Conservation (phyloP, 1,140 invertebrate genomes). For the Mylabris phalerata region DNA sequence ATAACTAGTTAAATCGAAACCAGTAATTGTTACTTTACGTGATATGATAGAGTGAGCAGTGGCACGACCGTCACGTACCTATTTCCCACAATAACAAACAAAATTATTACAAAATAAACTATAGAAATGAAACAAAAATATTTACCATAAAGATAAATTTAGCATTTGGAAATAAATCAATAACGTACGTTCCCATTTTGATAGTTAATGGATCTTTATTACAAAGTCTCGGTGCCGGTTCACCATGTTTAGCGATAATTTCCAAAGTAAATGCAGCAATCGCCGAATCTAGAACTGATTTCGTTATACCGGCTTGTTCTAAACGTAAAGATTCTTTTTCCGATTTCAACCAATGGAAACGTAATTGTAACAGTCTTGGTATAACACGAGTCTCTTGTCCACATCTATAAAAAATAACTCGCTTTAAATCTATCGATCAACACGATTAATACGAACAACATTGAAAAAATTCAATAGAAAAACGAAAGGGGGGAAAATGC, state of each 20-base stretch:
- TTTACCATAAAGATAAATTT: constrained; percentile 93
- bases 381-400: constrained; percentile 97
- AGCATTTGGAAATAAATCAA: constrained; percentile 73
- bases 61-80: constrained; percentile 81
- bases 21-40: constrained; percentile 95
- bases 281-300: constrained; percentile 87
- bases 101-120: no score
- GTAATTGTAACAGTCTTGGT: constrained; percentile 85
- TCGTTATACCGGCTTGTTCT: constrained; percentile 89
- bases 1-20: constrained; percentile 91
- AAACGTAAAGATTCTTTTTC: constrained; percentile 83
- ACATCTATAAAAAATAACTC: constrained; percentile 55
- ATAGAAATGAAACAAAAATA: constrained; percentile 37
- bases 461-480: not conserved
- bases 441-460: no score
- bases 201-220: constrained; percentile 98
- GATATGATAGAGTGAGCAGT: constrained; percentile 97
- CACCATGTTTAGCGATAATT: constrained; percentile 92
- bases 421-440: no score
- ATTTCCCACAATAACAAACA: no score
- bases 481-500: not conserved
- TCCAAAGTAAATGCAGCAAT: constrained; percentile 95
- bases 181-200: constrained; percentile 85
- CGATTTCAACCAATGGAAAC: constrained; percentile 88
- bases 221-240: constrained; percentile 85